Conservation (phyloP, 2,888 invertebrate genomes). For the Ectemnius continuus region DNA sequence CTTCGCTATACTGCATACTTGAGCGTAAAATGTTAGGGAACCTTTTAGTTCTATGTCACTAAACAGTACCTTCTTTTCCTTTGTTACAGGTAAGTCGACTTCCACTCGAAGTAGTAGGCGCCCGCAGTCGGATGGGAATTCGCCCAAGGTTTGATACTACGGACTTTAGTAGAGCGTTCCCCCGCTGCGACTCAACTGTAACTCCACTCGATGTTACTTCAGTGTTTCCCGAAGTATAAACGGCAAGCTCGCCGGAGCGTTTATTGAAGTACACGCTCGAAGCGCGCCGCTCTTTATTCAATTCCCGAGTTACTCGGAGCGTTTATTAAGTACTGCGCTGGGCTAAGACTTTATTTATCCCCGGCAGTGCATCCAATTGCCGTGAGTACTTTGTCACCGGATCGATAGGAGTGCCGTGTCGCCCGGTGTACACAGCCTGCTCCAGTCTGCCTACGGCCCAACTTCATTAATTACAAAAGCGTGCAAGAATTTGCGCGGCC, state of each 20-base stretch:
- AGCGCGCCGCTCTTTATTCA: neutral
- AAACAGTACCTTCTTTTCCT: conserved; percentile 26
- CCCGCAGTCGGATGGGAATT: no score
- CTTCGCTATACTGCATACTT: neutral
- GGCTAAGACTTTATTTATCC: conserved; percentile 9
- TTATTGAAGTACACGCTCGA: no score
- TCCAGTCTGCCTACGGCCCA: conserved; percentile 29
- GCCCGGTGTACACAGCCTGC: conserved; percentile 30
- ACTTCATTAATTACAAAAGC: conserved; percentile 69
- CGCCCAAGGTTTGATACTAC: no score
- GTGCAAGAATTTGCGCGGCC: conserved; percentile 59
- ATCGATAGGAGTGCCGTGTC: conserved; percentile 6
- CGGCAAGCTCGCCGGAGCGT: no score
- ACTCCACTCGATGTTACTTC: no score
- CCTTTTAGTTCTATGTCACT: neutral
- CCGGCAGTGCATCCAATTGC: conserved; percentile 41
- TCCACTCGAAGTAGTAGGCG: no score
- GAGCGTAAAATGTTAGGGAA: neutral
- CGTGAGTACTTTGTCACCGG: conserved; percentile 16
- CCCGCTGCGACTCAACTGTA: no score
- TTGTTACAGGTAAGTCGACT: conserved; percentile 67
- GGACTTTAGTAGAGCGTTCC: no score
- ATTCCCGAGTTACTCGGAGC: no score
- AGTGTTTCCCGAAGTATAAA: no score
- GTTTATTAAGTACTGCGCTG: no score